Percentiles rank a stretch among this genome's conserved stretches.
Conservation (phyloP, 2,113 vertebrate genomes). For the Ia io region DNA sequence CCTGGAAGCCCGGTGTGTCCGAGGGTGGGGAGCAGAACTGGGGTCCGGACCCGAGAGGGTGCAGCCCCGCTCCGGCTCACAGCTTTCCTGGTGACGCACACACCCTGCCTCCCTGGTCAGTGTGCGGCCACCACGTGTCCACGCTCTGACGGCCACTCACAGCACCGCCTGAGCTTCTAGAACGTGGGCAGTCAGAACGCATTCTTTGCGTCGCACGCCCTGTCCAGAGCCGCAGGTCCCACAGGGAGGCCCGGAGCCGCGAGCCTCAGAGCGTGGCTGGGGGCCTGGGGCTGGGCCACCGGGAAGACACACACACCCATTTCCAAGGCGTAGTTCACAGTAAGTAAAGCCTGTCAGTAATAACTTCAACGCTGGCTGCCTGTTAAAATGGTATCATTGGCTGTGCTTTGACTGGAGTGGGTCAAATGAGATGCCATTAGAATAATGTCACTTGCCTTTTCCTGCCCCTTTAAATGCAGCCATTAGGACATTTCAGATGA, state of each 20-base stretch:
- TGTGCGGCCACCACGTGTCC: rapidly evolving
- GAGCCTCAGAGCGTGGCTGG: neutral
- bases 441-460: neutral
- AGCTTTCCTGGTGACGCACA: neutral
- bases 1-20: neutral
- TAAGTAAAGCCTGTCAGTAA: neutral
- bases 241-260: too few species aligned
- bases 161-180: neutral
- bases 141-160: too few species aligned
- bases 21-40: rapidly evolving
- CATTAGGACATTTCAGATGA: neutral
- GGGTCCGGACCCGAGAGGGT: neutral
- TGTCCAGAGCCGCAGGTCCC: neutral
- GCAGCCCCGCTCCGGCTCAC: neutral
- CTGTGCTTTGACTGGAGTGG: neutral
- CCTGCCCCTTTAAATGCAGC: too few species aligned
- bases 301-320: rapidly evolving
- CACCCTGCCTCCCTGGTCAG: too few species aligned
- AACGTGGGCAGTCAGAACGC: neutral
- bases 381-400: neutral
- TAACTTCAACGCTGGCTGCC: neutral
- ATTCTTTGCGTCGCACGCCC: too few species aligned
- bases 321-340: neutral
- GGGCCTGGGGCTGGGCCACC: rapidly evolving
- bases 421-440: neutral